Percentiles rank a stretch among this genome's conserved stretches.
Conservation (phyloP, 2,797 vertebrate genomes). For the Chromobotia macracanthus region DNA sequence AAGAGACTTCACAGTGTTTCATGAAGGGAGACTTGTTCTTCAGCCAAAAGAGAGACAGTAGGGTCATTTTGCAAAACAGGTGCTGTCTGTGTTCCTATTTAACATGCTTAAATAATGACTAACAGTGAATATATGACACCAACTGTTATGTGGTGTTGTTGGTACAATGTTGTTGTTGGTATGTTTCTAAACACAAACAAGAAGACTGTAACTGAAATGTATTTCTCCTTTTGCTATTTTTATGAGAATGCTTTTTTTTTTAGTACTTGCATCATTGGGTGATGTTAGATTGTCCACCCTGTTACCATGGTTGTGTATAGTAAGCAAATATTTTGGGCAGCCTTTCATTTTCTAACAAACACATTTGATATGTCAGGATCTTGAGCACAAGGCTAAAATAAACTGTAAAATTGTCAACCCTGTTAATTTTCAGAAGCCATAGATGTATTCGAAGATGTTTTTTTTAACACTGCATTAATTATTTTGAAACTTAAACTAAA, state of each 20-base stretch:
- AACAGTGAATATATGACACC: conserved; percentile 3
- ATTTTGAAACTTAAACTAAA: neutral
- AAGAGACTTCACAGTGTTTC: neutral
- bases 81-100: neutral
- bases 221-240: neutral
- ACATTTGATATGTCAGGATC: too few species aligned
- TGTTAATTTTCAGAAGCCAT: neutral
- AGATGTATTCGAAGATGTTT: neutral
- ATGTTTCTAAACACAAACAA: neutral
- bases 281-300: neutral
- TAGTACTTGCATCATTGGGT: neutral
- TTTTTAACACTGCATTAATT: too few species aligned
- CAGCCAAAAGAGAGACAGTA: neutral
- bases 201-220: neutral
- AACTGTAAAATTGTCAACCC: neutral
- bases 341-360: neutral
- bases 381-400: too few species aligned
- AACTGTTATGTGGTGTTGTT: neutral
- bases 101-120: conserved; percentile 2
- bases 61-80: conserved; percentile 4
- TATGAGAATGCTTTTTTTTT: neutral
- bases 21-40: neutral
- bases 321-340: neutral
- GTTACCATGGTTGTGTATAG: neutral
- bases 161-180: neutral